Evolutionary conservation across 2,113 vertebrate genomes (phyloP).

Genomic region (Cynopterus brachyotis): DNA sequence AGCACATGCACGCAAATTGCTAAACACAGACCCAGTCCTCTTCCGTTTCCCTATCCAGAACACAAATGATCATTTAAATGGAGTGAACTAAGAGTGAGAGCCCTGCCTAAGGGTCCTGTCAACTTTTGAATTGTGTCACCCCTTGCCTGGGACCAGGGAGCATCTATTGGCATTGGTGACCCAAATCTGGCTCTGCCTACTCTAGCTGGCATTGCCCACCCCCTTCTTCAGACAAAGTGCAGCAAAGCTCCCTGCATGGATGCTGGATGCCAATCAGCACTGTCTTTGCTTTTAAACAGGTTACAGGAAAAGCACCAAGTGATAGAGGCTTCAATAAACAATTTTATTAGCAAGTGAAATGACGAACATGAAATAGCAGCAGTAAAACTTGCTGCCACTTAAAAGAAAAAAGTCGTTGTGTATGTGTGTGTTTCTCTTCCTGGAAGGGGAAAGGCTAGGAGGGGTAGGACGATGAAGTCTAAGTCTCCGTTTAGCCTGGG

Average conservation of each 20-base stretch:
- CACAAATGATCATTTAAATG: not conserved
- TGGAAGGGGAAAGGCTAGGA: not conserved
- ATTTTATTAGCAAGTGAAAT: not conserved
- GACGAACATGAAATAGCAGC: not conserved
- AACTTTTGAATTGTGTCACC: not conserved
- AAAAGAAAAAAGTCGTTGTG: not conserved
- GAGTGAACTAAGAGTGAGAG: not conserved
- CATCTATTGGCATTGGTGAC: not conserved
- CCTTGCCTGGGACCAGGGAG: not conserved
- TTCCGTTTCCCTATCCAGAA: not conserved
- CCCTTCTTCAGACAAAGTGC: not conserved
- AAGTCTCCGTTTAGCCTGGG: not conserved
- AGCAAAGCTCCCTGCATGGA: not conserved
- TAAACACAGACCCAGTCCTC: not conserved
- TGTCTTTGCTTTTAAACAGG: not conserved
- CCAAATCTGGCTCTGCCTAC: not conserved
- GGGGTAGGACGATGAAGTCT: not conserved
- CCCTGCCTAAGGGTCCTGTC: not conserved
- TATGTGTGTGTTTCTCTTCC: not conserved
- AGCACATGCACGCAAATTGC: no score
- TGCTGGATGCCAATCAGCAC: not conserved
- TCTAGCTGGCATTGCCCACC: no score
- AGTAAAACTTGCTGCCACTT: not conserved
- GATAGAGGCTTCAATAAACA: not conserved
- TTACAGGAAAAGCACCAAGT: not conserved